A percentile compares a stretch with the other conserved stretches of the same genome.
phyloP scores from a whole-genome alignment of 2,113 vertebrate genomes.

The Ammodytes marinus region DNA sequence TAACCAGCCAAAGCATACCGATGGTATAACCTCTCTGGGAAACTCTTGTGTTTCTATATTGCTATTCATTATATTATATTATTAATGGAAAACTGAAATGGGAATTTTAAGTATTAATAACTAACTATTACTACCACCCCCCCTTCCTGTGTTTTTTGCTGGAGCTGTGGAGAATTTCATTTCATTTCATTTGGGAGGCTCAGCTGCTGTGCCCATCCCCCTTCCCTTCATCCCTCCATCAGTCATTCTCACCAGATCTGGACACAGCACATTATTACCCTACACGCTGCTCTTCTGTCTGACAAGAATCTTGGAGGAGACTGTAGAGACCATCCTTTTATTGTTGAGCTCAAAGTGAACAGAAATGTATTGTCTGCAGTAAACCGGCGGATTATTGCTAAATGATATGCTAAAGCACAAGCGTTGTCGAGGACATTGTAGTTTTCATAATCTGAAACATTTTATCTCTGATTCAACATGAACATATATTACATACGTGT shows the following conservation, averaged over 20 bases:
- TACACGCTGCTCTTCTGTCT: constrained; percentile 39
- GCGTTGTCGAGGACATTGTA: background rate
- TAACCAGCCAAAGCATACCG: background rate
- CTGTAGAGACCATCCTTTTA: background rate
- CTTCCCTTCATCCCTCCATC: constrained; percentile 55
- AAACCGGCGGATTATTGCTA: background rate
- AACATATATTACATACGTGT: background rate
- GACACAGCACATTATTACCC: constrained; percentile 69
- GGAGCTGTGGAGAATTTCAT: constrained; percentile 79
- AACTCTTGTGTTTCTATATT: background rate
- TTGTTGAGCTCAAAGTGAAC: background rate
- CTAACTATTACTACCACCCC: constrained; percentile 1
- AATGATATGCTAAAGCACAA: background rate
- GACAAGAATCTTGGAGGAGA: constrained; percentile 49
- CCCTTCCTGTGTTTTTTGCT: constrained; percentile 62
- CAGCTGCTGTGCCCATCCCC: constrained; percentile 71
- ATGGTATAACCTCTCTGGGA: background rate
- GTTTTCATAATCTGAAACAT: background rate
- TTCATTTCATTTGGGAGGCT: constrained; percentile 66
- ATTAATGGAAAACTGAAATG: background rate
- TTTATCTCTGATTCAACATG: background rate
- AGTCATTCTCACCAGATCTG: constrained; percentile 64
- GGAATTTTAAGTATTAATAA: background rate
- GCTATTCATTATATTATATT: background rate
- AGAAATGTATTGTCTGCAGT: background rate